Evolutionary conservation across 1,140 invertebrate genomes (phyloP), one percentile per base, ranked within the genome.

Genomic region (Harpegnathos saltator): DNA sequence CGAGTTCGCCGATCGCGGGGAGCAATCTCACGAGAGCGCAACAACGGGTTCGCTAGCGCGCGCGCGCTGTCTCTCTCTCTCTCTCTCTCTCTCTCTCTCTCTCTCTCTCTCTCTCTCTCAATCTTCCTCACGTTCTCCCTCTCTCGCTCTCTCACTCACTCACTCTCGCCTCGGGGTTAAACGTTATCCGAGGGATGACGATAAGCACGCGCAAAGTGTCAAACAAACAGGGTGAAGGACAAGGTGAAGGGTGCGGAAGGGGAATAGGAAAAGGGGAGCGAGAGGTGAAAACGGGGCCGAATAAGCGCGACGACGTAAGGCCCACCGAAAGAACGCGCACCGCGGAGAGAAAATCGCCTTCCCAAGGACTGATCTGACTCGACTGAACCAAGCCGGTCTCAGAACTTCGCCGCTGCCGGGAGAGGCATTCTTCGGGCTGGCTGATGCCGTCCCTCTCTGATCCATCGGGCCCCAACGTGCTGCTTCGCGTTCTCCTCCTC

Each of bases 331-430:
- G 59, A 89, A 82, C 85, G 75, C 83, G 68, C 72, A 85, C 81
- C 62, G 86, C 83, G 86, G 85, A 85, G 77, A 82, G 84, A 83
- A 68, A 90, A 89, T 89, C 89, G 91, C 91, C 90, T 93, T 92
- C 90, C 85, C 90, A 90, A 91, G 90, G 92, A 92, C 89, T 91
- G 93, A 92, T 92, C 92, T 93, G 92, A 92, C 91, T 93, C 91
- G 91, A 94, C 94, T 94, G 91, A 91, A 90, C 86, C 87, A 87
- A 89, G 81, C 87, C 90, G 91, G 91, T 90, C 92, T 87, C 91
- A 90, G 89, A 86, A 81, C 87, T 83, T 85, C 71, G 81, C 83
- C 83, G 71, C 83, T 80, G 82, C 83, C 85, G 73, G 80, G 84
- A 89, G 89, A 90, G 87, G 90, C 93, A 94, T 94, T 94, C 94